Conservation (phyloP, 2,888 invertebrate species). For the Allolobophora icterica region DNA sequence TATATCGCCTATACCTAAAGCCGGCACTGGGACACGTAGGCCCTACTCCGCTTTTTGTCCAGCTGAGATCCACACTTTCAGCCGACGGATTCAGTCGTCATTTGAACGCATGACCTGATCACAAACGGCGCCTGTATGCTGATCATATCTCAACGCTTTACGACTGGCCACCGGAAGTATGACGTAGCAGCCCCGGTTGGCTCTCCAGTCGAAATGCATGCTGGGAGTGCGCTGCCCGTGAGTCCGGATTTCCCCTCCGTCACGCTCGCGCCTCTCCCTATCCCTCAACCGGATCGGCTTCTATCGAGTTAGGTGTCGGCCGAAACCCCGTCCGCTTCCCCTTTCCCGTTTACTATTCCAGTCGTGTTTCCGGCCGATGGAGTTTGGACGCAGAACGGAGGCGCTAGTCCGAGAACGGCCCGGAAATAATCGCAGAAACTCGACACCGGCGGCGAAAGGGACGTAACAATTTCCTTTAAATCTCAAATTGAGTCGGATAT, state of each 20-base stretch:
- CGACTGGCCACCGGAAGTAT: conserved; percentile 10
- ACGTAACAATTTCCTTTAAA: conserved; percentile 21
- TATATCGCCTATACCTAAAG: too few relatives aligned
- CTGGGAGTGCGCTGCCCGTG: neutral
- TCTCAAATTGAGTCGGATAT: conserved; percentile 28
- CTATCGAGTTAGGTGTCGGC: conserved; percentile 15
- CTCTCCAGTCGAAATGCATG: neutral
- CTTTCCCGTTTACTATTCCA: conserved; percentile 26
- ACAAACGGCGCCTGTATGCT: neutral
- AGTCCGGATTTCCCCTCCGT: neutral
- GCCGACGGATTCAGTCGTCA: neutral
- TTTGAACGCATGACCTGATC: neutral
- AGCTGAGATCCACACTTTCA: neutral
- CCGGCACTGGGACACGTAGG: too few relatives aligned
- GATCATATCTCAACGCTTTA: neutral
- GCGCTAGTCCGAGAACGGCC: neutral
- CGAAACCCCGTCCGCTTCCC: neutral
- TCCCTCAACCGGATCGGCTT: neutral
- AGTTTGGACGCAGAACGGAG: neutral
- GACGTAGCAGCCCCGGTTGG: neutral
- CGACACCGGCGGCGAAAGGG: neutral
- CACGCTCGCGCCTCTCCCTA: neutral
- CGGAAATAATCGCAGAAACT: conserved; percentile 23
- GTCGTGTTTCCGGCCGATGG: neutral
- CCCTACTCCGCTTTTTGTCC: neutral